Evolutionary conservation across 2,113 vertebrate species (phyloP).

Genomic region (Coreoperca whiteheadi): DNA sequence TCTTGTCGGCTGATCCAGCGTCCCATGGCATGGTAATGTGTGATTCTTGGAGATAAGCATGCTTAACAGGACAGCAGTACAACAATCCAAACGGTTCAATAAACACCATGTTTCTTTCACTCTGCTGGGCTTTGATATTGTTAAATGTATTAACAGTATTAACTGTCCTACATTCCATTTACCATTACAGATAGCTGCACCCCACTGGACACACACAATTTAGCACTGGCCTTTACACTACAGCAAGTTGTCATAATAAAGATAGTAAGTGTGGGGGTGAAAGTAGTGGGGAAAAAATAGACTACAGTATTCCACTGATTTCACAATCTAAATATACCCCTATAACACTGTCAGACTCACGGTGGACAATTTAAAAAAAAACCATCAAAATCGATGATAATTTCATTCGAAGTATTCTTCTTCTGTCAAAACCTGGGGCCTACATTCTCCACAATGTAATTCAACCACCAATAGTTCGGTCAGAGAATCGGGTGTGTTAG

Average conservation of each 20-base stretch:
- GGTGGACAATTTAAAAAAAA: background rate
- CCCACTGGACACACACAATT: slow-evolving; percentile 14
- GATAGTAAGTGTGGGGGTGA: background rate
- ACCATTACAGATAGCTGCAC: slow-evolving; percentile 17
- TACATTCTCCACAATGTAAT: background rate
- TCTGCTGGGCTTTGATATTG: slow-evolving; percentile 15
- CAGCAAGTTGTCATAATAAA: slow-evolving; percentile 1
- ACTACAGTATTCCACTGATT: background rate
- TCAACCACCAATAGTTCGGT: background rate
- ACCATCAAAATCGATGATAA: background rate
- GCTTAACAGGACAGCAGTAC: slow-evolving; percentile 40
- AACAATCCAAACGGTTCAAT: slow-evolving; percentile 56
- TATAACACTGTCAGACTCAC: background rate
- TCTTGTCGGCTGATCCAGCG: slow-evolving; percentile 58
- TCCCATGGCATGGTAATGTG: slow-evolving; percentile 54
- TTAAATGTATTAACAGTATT: slow-evolving; percentile 46
- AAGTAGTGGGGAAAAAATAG: background rate
- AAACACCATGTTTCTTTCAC: slow-evolving; percentile 54
- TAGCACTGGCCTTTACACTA: slow-evolving; percentile 6
- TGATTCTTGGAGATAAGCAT: slow-evolving; percentile 55
- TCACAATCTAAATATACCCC: background rate
- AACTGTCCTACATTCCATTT: slow-evolving; percentile 5
- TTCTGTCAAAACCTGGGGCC: background rate
- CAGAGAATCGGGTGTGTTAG: background rate
- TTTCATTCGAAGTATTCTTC: background rate